Evolutionary conservation across 2,797 vertebrate species (phyloP), one percentile per base, ranked within the genome.

Genomic region (Manis pentadactyla): DNA sequence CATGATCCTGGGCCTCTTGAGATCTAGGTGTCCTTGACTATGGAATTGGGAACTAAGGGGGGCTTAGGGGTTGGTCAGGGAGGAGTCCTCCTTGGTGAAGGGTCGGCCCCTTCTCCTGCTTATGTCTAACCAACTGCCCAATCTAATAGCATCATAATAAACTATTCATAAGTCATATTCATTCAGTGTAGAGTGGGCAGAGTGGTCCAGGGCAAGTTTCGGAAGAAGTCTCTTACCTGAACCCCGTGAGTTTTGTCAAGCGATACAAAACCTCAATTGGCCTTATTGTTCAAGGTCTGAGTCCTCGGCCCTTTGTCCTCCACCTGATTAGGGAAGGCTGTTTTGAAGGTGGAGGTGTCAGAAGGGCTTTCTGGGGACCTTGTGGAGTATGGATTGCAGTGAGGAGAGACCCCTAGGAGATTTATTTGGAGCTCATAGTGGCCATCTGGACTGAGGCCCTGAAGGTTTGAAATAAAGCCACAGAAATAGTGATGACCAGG

Each of bases 191-290:
- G 29, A 57, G 31, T 4, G 25, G 27, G 51, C 3, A 0, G 31
- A 14, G 29, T 29, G 13, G 49, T 29, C 18, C 49, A 79, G 39
- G 8, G 6, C 18, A 74, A 86, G n/a, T 19, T 66, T 51, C 31
- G 1, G 31, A 42, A 9, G 12, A 29, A 27, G 15, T 64, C 11
- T 13, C 69, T 83, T n/a, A 34, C 29, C 5, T 83, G 90, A 88
- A 37, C 57, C 8, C 6, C 2, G 4, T 39, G 15, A 7, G 51
- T 74, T 86, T 66, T 7, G 9, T 74, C 0, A 0, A 42, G 42
- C 12, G 66, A 74, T 1, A 1, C 0, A 25, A 19, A 39, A 46
- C 4, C 29, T 63, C 53, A 71, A 8, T 15, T 19, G 2, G 2
- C 17, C 0, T 3, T 17, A 42, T 12, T 27, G 9, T 59, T 66